Conservation (phyloP, 2,113 vertebrate species). For the Sebastes schlegelii region DNA sequence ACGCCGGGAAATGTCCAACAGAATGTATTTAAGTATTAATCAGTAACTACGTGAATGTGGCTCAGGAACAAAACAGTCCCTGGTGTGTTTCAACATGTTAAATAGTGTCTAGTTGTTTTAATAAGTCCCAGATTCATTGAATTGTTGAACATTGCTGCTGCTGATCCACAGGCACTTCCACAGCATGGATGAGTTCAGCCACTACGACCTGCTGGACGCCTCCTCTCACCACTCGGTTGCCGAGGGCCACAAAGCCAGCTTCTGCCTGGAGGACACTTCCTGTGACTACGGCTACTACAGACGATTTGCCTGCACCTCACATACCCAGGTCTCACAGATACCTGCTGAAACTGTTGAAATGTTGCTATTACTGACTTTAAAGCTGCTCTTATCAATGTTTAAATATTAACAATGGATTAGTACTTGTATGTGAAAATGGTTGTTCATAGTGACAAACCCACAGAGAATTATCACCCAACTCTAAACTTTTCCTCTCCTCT, state of each 20-base stretch:
- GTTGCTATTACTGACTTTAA: neutral
- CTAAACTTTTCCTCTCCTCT: neutral
- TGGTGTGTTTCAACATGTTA: neutral
- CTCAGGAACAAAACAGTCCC: neutral
- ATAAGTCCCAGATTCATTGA: neutral
- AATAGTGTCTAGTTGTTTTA: neutral
- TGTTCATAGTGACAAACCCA: neutral
- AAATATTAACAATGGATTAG: neutral
- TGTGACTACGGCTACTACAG: constrained; percentile 97
- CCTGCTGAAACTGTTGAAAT: neutral
- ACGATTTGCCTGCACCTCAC: constrained; percentile 93
- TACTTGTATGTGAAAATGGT: neutral
- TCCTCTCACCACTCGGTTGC: constrained; percentile 90
- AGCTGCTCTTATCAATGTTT: neutral
- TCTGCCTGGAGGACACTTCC: constrained; percentile 97
- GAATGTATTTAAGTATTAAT: neutral
- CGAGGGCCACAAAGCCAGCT: constrained; percentile 98
- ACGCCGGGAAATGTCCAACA: neutral
- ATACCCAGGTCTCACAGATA: constrained; percentile 89
- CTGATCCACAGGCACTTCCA: constrained; percentile 91
- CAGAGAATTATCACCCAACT: neutral
- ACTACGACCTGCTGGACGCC: constrained; percentile 95
- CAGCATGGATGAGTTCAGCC: constrained; percentile 99
- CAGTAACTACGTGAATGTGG: neutral
- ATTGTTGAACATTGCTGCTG: constrained; percentile 17